phyloP scores from a whole-genome alignment of 2,888 invertebrate genomes.

The Onchidella celtica region DNA sequence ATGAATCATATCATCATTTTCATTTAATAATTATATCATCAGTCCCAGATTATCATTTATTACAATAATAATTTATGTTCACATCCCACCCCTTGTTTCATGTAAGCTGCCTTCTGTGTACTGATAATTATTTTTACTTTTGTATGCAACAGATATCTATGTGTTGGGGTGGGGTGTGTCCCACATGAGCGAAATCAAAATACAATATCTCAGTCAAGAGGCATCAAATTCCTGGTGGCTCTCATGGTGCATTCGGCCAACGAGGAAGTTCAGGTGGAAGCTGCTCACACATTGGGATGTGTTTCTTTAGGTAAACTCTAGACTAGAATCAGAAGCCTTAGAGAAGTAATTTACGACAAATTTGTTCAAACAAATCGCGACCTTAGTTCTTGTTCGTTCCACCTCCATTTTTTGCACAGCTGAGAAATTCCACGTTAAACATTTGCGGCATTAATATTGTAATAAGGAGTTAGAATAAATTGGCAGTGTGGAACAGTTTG shows the following conservation, averaged over 20 bases:
- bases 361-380: too few relatives aligned
- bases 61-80: too few relatives aligned
- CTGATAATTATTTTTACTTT: too few relatives aligned
- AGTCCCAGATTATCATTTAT: too few relatives aligned
- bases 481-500: too few relatives aligned
- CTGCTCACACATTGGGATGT: constrained; percentile 76
- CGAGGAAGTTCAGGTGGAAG: constrained; percentile 77
- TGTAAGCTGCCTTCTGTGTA: not conserved
- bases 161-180: constrained; percentile 77
- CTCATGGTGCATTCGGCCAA: constrained; percentile 77
- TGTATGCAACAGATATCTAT: constrained; percentile 66
- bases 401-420: too few relatives aligned
- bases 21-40: too few relatives aligned
- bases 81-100: not conserved
- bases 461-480: too few relatives aligned
- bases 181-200: constrained; percentile 75
- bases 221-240: constrained; percentile 76
- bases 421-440: too few relatives aligned
- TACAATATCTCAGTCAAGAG: constrained; percentile 72
- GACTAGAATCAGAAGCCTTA: too few relatives aligned
- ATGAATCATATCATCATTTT: not conserved
- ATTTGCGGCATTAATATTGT: too few relatives aligned
- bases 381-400: too few relatives aligned
- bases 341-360: not conserved
- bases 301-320: constrained; percentile 71